Percentiles rank a stretch among this genome's conserved stretches.
These are phyloP conservation scores for Diplogasteroides magnus DNA, from an alignment of 1,140 invertebrate species.

Conservation along the genomic window DNA sequence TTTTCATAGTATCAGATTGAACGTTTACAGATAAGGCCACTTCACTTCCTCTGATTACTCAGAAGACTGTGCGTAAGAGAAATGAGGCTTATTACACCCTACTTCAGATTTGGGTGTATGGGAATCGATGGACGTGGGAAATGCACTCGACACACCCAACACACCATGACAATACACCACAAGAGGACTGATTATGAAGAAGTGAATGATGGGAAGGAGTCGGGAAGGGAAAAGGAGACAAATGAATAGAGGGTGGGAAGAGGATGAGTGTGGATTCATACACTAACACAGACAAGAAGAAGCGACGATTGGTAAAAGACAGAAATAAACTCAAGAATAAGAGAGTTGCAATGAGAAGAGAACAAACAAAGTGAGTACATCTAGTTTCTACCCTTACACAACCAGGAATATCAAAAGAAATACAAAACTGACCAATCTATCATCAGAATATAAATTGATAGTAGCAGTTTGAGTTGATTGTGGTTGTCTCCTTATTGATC, in stretches of 20 bases:
- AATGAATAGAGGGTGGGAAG: neutral
- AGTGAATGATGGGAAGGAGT: neutral
- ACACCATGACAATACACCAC: neutral
- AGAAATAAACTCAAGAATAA: neutral
- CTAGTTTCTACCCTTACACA: too few species aligned
- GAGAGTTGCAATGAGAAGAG: neutral
- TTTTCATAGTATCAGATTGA: too few species aligned
- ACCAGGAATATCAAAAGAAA: neutral
- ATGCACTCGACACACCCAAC: neutral
- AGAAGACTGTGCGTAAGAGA: too few species aligned
- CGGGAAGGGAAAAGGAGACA: neutral
- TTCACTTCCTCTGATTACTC: too few species aligned
- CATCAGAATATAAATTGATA: neutral
- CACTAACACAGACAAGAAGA: neutral
- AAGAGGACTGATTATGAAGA: neutral
- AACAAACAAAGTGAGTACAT: too few species aligned
- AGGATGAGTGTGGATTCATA: neutral
- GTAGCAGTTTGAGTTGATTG: neutral
- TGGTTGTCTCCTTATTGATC: neutral
- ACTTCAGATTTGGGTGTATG: too few species aligned
- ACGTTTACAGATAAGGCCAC: too few species aligned
- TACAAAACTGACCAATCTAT: neutral
- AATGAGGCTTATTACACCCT: neutral
- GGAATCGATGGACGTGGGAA: too few species aligned
- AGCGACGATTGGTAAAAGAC: neutral